Base-by-base conservation (phyloP, 1,140 invertebrate species). In the Cheumatopsyche charites region DNA sequence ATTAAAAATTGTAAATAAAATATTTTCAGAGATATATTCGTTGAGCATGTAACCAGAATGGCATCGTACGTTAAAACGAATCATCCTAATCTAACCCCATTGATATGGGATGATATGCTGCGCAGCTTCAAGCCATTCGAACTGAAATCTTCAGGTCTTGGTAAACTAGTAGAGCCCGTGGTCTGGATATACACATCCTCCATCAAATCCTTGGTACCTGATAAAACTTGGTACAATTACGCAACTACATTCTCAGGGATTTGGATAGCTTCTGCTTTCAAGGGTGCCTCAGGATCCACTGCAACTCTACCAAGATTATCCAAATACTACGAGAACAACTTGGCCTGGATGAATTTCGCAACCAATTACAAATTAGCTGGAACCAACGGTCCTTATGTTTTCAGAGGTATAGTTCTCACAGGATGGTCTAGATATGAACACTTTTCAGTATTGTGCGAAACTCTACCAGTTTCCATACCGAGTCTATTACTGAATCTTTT, bases 51-150 rank as follows among this genome's bases (percentile, higher is more conserved):
- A 9, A 80, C 85, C 21, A 83, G 84, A 11, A 83, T 92, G 19
- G 87, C 87, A 0, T 83, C 86, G 58, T 87, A 88, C 68, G 85
- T 94, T 13, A 87, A 87, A 63, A 83, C 86, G 15, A 85, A 86
- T 2, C 90, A 88, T 81, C 87, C 90, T 0, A 82, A 85, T 1
- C 82, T 94, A 17, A 89, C 86, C 36, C 87, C 93, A 9, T 89
- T 98, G 7, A 92, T 98, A 76, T 98, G 97, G 97, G 95, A 98
- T 78, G 97, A 98, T 80, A 97, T 98, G 94, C 79, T 98, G 41
- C 84, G 94, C 23, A 86, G 89, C 42, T 88, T 95, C 75, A 87
- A 88, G n/a, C 81, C 87, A 73, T 84, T 86, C 67, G 82, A 86
- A 77, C 86, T 92, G 80, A 83, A 88, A 80, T 88, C 87, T 61